Conservation (phyloP, 2,888 invertebrate genomes). For the Lithosia quadra region DNA sequence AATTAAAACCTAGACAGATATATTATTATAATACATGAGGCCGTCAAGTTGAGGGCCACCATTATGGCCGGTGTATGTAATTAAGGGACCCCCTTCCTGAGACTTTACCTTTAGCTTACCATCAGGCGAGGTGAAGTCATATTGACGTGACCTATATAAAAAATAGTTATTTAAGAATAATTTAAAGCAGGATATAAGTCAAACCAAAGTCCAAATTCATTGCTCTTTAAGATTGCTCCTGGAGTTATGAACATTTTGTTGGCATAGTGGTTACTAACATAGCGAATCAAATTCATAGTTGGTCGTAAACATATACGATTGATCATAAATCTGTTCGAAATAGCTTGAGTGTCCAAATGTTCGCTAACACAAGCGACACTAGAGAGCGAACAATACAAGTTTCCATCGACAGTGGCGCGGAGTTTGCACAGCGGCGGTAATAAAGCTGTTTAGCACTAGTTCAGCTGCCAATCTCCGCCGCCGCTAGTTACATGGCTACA, state of each 20-base stretch:
- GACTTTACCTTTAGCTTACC: no score
- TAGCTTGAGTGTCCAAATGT: neutral
- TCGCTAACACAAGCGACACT: neutral
- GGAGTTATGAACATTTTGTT: neutral
- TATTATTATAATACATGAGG: no score
- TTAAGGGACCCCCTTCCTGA: no score
- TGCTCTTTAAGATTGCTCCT: neutral
- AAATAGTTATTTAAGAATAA: no score
- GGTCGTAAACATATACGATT: neutral
- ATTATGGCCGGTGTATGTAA: no score
- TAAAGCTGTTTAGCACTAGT: conserved; percentile 4
- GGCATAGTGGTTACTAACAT: neutral
- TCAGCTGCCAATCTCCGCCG: conserved; percentile 6
- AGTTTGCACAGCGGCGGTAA: neutral
- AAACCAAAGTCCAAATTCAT: neutral
- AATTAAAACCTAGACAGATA: neutral
- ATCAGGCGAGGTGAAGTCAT: no score
- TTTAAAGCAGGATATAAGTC: neutral
- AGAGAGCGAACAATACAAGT: neutral
- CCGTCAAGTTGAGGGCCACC: no score
- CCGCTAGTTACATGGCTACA: conserved; percentile 1
- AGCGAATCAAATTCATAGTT: neutral
- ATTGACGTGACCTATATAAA: neutral
- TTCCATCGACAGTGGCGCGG: neutral
- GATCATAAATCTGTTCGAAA: neutral